Evolutionary conservation across 2,888 invertebrate species (phyloP).

Genomic region (Hermaeophaga mercurialis): DNA sequence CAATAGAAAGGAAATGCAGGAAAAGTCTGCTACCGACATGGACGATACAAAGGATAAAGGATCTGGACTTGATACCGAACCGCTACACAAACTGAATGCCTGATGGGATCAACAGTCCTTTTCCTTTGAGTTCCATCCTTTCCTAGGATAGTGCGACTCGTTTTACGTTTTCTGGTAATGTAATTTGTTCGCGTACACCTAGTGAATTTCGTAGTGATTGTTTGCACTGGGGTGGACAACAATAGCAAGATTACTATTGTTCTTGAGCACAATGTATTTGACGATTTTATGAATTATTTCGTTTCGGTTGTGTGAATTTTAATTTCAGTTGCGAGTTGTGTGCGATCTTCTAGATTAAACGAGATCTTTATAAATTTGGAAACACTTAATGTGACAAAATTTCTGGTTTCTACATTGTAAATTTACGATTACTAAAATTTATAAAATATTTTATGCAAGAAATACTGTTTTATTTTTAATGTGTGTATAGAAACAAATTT

Average conservation of each 20-base stretch:
- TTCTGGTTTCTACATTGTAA: no score
- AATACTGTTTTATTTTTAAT: no score
- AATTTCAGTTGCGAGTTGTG: no score
- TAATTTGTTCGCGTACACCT: constrained; percentile 46
- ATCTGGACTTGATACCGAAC: constrained; percentile 49
- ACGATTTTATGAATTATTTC: constrained; percentile 10
- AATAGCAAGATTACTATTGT: constrained; percentile 11
- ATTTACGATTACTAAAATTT: no score
- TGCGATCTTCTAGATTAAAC: no score
- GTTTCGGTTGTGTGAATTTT: not conserved
- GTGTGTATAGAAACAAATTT: no score
- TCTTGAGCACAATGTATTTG: not conserved
- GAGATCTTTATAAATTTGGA: no score
- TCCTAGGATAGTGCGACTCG: constrained; percentile 30
- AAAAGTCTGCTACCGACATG: constrained; percentile 49
- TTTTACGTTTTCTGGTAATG: constrained; percentile 50
- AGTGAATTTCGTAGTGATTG: constrained; percentile 40
- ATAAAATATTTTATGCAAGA: no score
- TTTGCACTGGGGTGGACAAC: constrained; percentile 5
- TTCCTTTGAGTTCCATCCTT: constrained; percentile 45
- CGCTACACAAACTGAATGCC: constrained; percentile 51
- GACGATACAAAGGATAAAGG: constrained; percentile 46
- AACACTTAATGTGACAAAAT: no score
- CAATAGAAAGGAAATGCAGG: constrained; percentile 50
- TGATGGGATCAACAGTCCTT: constrained; percentile 51